Percentiles rank a stretch among this genome's conserved stretches.
Conservation (phyloP, 2,113 vertebrate species). For the Crotophaga sulcirostris region DNA sequence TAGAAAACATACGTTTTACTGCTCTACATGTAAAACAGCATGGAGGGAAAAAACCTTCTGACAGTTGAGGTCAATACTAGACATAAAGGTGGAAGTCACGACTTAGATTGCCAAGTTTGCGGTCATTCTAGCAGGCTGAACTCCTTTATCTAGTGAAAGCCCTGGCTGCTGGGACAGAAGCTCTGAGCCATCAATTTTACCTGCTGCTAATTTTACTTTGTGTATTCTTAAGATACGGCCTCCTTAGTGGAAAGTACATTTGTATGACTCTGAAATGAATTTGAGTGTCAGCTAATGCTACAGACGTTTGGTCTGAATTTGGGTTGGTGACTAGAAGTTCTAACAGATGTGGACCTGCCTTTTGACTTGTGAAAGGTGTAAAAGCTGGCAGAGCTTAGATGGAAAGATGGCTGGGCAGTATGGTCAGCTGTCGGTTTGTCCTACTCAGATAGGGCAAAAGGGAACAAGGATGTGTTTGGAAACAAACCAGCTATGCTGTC, state of each 20-base stretch:
- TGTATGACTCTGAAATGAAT: background rate
- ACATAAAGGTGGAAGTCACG: background rate
- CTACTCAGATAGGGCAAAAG: background rate
- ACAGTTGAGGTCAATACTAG: background rate
- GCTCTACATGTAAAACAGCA: background rate
- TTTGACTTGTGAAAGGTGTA: background rate
- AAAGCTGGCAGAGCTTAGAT: background rate
- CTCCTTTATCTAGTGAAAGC: background rate
- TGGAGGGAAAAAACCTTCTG: background rate
- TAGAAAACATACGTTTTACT: background rate
- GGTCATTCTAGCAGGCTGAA: background rate
- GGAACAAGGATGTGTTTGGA: background rate
- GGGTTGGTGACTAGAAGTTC: background rate
- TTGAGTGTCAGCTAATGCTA: background rate
- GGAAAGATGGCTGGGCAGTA: background rate
- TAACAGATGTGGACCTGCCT: background rate
- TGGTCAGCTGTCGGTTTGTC: background rate
- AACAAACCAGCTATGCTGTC: background rate
- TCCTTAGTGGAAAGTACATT: background rate
- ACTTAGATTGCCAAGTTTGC: background rate
- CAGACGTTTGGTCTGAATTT: background rate
- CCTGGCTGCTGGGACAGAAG: background rate
- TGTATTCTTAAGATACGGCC: rapidly evolving
- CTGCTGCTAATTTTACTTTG: background rate
- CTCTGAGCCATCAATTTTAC: background rate